Conservation (phyloP, 2,888 invertebrate species). For the Laothoe populi region DNA sequence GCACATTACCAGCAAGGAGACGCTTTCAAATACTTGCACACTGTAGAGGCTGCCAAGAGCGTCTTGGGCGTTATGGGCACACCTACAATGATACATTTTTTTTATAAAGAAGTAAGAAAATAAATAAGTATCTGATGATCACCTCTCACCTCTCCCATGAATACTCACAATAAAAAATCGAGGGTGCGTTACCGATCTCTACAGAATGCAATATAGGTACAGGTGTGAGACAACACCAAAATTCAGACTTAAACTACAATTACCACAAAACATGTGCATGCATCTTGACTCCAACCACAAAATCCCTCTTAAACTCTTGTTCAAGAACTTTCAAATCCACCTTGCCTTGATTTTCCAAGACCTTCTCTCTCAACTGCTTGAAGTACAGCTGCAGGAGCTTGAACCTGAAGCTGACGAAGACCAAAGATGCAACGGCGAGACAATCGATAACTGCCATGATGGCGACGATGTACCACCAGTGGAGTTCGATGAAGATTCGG, state of each 20-base stretch:
- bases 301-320: constrained; percentile 49
- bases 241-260: not conserved
- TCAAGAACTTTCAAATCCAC: constrained; percentile 38
- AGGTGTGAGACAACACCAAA: no score
- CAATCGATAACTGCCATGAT: constrained; percentile 57
- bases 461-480: constrained; percentile 60
- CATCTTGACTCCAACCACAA: constrained; percentile 57
- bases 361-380: constrained; percentile 43
- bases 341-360: constrained; percentile 36
- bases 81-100: constrained; percentile 49
- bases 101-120: no score
- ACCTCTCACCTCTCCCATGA: no score
- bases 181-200: no score
- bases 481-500: constrained; percentile 52
- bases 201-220: no score
- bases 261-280: constrained; percentile 65
- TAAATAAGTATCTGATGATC: no score
- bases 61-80: constrained; percentile 56
- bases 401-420: constrained; percentile 57
- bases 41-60: constrained; percentile 61
- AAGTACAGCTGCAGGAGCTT: constrained; percentile 55
- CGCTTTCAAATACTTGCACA: constrained; percentile 58
- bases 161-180: no score
- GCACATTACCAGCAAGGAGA: constrained; percentile 53
- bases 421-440: constrained; percentile 51